phyloP scores from a whole-genome alignment of 1,140 invertebrate genomes.

The Ectropis grisescens region DNA sequence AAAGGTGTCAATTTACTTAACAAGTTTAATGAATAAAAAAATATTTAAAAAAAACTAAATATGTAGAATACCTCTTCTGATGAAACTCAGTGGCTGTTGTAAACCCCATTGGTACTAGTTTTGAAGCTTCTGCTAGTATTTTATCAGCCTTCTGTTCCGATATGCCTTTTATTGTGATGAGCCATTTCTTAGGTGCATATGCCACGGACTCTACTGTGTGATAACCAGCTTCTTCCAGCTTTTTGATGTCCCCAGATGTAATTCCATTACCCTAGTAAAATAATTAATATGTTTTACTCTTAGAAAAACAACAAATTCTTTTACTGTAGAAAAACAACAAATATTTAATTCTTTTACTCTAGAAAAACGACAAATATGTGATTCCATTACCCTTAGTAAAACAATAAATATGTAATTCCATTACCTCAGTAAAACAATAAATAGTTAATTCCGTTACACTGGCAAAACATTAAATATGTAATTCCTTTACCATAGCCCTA shows the following conservation, averaged over 20 bases:
- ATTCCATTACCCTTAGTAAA: too few relatives aligned
- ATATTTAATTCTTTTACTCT: too few relatives aligned
- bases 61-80: slow-evolving; percentile 90
- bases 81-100: slow-evolving; percentile 97
- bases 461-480: too few relatives aligned
- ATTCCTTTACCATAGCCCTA: too few relatives aligned
- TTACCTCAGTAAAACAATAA: too few relatives aligned
- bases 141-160: slow-evolving; percentile 98
- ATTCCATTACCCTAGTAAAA: slow-evolving; percentile 85
- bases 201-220: slow-evolving; percentile 97
- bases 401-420: too few relatives aligned
- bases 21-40: too few relatives aligned
- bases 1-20: too few relatives aligned
- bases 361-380: neutral
- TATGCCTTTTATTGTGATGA: slow-evolving; percentile 95
- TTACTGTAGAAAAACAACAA: too few relatives aligned
- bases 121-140: slow-evolving; percentile 90
- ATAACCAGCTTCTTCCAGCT: slow-evolving; percentile 92
- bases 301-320: slow-evolving; percentile 7
- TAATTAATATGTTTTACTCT: too few relatives aligned
- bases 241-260: slow-evolving; percentile 91
- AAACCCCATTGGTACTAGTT: slow-evolving; percentile 97
- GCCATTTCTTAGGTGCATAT: slow-evolving; percentile 92
- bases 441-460: too few relatives aligned
- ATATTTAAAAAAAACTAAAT: too few relatives aligned